phyloP scores from a whole-genome alignment of 2,113 vertebrate genomes.

The Aramus guarauna region DNA sequence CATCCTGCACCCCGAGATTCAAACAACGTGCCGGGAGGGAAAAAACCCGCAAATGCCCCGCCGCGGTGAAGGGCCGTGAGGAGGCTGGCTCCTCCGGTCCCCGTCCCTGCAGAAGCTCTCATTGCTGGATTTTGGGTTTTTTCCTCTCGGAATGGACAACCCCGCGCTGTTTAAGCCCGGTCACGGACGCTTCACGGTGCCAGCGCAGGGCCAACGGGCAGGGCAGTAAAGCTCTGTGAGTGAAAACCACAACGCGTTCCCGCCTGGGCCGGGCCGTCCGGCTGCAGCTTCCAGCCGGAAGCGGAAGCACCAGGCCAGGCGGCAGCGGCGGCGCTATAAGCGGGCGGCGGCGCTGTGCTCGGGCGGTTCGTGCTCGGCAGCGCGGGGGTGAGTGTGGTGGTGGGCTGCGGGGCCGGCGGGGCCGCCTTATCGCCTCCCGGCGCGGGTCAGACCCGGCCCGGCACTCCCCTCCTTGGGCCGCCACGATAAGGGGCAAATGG shows the following conservation, averaged over 20 bases:
- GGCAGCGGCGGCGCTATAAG: not conserved
- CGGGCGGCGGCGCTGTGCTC: too few relatives aligned
- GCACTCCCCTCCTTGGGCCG: not conserved
- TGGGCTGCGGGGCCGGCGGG: accelerated
- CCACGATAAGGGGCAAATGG: not conserved
- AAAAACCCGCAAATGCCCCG: too few relatives aligned
- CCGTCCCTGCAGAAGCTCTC: not conserved
- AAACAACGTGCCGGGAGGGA: too few relatives aligned
- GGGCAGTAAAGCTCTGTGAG: too few relatives aligned
- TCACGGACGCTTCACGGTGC: too few relatives aligned
- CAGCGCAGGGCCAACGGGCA: too few relatives aligned
- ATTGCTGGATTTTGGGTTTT: not conserved
- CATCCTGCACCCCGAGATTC: not conserved
- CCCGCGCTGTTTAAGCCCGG: not conserved
- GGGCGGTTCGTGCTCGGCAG: accelerated
- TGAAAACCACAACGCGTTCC: too few relatives aligned
- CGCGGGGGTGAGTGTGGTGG: accelerated
- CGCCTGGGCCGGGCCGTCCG: not conserved
- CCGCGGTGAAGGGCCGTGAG: too few relatives aligned
- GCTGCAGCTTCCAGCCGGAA: not conserved
- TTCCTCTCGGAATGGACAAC: not conserved
- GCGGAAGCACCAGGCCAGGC: not conserved
- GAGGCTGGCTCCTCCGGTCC: not conserved
- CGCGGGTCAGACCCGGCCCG: not conserved
- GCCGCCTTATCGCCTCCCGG: not conserved